phyloP scores from a whole-genome alignment of 2,113 vertebrate species.

The Nyctibius bracteatus region DNA sequence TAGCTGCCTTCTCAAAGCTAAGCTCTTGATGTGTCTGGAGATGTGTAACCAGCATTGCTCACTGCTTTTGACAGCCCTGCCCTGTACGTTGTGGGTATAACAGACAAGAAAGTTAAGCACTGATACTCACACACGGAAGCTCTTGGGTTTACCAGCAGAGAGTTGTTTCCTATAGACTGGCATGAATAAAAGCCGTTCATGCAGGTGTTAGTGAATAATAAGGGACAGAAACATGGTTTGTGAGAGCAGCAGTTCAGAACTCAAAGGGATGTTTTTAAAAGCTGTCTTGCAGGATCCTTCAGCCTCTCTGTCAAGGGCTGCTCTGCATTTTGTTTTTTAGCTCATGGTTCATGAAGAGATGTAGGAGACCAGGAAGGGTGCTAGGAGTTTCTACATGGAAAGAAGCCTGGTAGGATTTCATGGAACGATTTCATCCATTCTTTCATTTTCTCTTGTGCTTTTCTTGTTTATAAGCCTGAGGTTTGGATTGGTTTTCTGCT shows the following conservation, averaged over 20 bases:
- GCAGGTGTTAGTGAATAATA: background rate
- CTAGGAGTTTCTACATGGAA: background rate
- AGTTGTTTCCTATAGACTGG: background rate
- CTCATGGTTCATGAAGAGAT: background rate
- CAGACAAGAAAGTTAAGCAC: background rate
- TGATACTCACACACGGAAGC: background rate
- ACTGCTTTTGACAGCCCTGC: background rate
- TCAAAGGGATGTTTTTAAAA: background rate
- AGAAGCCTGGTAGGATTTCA: background rate
- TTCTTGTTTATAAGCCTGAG: constrained; percentile 45
- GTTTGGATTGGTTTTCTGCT: constrained; percentile 47
- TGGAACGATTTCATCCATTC: background rate
- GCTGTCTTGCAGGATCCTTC: background rate
- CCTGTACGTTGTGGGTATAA: fast-evolving
- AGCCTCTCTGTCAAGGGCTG: background rate
- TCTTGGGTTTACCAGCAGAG: background rate
- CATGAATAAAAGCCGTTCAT: background rate
- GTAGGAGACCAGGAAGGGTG: background rate
- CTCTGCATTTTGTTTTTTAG: background rate
- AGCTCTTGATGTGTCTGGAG: background rate
- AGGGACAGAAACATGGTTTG: background rate
- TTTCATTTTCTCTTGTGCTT: constrained; percentile 24
- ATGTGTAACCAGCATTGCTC: background rate
- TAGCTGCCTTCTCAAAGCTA: background rate
- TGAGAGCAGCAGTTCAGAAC: background rate